A percentile compares a stretch with the other conserved stretches of the same genome.
Conservation (phyloP, 2,888 invertebrate species). For the Agonopterix arenella region DNA sequence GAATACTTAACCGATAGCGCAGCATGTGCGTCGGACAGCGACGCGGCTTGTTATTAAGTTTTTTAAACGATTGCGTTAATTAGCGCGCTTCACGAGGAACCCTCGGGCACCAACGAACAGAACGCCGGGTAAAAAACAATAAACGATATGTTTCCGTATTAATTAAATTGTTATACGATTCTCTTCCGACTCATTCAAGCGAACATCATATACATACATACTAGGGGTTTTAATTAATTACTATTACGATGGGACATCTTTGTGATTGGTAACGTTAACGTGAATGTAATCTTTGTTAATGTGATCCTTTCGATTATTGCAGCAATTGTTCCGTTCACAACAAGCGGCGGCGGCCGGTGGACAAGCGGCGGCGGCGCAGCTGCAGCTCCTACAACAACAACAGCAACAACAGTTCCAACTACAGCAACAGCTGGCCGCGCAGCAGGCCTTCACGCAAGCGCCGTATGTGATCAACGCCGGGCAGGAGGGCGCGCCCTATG, state of each 20-base stretch:
- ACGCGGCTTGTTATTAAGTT: conserved; percentile 60
- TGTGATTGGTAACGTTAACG: background rate
- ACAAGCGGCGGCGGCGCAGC: conserved; percentile 81
- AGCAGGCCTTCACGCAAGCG: conserved; percentile 86
- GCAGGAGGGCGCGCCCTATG: conserved; percentile 83
- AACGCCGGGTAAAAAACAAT: conserved; percentile 44
- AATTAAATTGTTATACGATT: conserved; percentile 43
- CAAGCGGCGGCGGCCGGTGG: conserved; percentile 82
- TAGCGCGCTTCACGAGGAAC: conserved; percentile 54
- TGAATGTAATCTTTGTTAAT: background rate
- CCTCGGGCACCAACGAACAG: conserved; percentile 41
- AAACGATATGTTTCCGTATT: conserved; percentile 51
- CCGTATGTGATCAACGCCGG: conserved; percentile 92
- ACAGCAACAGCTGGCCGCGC: conserved; percentile 85
- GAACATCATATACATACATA: background rate
- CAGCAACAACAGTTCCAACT: conserved; percentile 87
- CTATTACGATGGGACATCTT: background rate
- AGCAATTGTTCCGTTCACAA: conserved; percentile 94
- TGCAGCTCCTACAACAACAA: conserved; percentile 84
- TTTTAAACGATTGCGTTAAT: conserved; percentile 73
- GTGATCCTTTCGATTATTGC: conserved; percentile 51
- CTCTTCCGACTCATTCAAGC: background rate
- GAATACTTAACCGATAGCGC: conserved; percentile 23
- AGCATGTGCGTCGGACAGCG: conserved; percentile 59
- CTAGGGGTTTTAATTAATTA: background rate